Conservation (phyloP, 2,113 vertebrate species). For the Porphyrio hochstetteri region DNA sequence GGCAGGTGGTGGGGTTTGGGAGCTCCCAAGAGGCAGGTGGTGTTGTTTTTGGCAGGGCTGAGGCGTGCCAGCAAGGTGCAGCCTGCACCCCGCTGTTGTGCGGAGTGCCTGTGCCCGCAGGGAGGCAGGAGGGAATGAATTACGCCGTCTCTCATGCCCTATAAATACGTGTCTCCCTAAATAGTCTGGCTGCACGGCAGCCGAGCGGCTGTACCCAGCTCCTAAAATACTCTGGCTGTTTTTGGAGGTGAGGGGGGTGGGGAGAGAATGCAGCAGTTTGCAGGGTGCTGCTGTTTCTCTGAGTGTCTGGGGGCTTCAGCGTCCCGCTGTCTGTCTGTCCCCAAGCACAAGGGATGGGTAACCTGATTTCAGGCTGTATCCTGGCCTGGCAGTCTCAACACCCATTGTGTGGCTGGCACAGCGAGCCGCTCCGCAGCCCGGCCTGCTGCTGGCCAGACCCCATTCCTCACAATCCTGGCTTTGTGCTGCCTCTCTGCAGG, state of each 20-base stretch:
- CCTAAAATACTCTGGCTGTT: slow-evolving; percentile 11
- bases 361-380: neutral
- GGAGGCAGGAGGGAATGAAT: neutral
- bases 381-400: neutral
- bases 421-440: neutral
- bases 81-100: fast-evolving
- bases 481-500: slow-evolving; percentile 53
- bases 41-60: neutral
- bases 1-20: too few relatives aligned
- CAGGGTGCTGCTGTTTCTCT: neutral
- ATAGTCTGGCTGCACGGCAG: neutral
- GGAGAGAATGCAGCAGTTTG: neutral
- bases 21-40: neutral
- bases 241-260: neutral
- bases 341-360: neutral
- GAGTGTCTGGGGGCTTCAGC: fast-evolving
- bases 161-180: slow-evolving; percentile 29
- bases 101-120: neutral
- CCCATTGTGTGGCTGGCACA: slow-evolving; percentile 43
- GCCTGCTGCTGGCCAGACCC: slow-evolving; percentile 11
- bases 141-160: neutral
- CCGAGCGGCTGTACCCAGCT: neutral
- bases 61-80: neutral
- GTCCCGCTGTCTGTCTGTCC: neutral
- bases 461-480: slow-evolving; percentile 66